Percentiles rank a stretch among this genome's conserved stretches.
Evolutionary conservation across 2,797 vertebrate species (phyloP).

Genomic region (Urosaurus nigricauda): DNA sequence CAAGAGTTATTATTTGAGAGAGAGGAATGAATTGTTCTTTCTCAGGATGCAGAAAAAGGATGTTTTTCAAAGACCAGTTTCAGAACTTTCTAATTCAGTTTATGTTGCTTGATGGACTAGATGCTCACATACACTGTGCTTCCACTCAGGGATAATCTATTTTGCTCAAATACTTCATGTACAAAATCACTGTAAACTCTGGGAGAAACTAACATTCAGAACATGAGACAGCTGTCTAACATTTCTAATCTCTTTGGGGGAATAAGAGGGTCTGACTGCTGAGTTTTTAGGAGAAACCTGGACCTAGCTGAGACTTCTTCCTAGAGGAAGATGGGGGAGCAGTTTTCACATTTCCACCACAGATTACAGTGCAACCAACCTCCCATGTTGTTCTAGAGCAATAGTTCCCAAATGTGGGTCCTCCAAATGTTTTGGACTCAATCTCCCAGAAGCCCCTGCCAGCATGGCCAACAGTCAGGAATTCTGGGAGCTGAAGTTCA

Average conservation of each 20-base stretch:
- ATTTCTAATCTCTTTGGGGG: background rate
- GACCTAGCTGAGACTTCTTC: too few species aligned
- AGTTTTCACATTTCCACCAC: background rate
- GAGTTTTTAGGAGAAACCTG: background rate
- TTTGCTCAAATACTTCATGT: background rate
- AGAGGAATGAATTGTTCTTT: slow-evolving; percentile 45
- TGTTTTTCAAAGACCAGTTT: slow-evolving; percentile 61
- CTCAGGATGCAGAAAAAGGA: slow-evolving; percentile 47
- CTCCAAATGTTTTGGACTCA: too few species aligned
- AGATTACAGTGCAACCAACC: background rate
- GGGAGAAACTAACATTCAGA: background rate
- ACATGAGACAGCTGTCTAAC: background rate
- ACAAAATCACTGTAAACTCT: background rate
- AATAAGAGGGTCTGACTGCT: background rate
- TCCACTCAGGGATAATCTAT: background rate
- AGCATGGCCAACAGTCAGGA: too few species aligned
- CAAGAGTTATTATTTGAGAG: slow-evolving; percentile 62
- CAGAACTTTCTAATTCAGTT: slow-evolving; percentile 58
- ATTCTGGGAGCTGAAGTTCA: too few species aligned
- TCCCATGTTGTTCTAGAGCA: background rate
- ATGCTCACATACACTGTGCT: background rate
- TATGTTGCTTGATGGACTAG: slow-evolving; percentile 47
- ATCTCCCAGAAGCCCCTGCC: too few species aligned
- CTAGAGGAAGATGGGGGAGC: background rate
- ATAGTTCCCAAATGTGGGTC: too few species aligned